A percentile compares a stretch with the other conserved stretches of the same genome.
These are phyloP conservation scores for Pegea sp. DNA, from an alignment of 23 tunicate species.

Conservation along the genomic window DNA sequence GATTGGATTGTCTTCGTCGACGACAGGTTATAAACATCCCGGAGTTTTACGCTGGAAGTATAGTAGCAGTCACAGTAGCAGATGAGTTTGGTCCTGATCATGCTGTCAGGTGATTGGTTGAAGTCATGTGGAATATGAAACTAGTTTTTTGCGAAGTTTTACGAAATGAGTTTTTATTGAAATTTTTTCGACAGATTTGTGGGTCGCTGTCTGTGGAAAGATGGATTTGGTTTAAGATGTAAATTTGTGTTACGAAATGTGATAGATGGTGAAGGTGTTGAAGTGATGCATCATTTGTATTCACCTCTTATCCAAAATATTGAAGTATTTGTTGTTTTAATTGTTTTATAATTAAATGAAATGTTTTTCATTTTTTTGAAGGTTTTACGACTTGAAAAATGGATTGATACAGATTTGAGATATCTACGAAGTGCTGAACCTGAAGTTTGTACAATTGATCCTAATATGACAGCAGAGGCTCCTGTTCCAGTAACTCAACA, in stretches of 20 bases:
- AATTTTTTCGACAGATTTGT: too few relatives aligned
- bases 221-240: conserved; percentile 82
- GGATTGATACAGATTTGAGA: conserved; percentile 83
- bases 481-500: conserved; percentile 40
- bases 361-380: too few relatives aligned
- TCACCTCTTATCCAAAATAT: conserved; percentile 33
- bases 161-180: too few relatives aligned
- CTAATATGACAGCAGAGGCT: conserved; percentile 59
- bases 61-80: conserved; percentile 48
- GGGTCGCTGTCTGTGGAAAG: conserved; percentile 49
- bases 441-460: conserved; percentile 28
- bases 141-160: neutral
- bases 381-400: conserved; percentile 73
- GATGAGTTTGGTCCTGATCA: conserved; percentile 51
- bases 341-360: too few relatives aligned
- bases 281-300: conserved; percentile 35
- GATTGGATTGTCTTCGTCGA: conserved; percentile 72
- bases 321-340: conserved; percentile 19
- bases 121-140: neutral
- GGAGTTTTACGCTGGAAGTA: conserved; percentile 76
- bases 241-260: conserved; percentile 60
- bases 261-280: conserved; percentile 66
- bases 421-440: conserved; percentile 53
- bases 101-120: too few relatives aligned
- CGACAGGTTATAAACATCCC: conserved; percentile 51